Evolutionary conservation across 2,888 invertebrate genomes (phyloP).

Genomic region (Ochropleura leucogaster): DNA sequence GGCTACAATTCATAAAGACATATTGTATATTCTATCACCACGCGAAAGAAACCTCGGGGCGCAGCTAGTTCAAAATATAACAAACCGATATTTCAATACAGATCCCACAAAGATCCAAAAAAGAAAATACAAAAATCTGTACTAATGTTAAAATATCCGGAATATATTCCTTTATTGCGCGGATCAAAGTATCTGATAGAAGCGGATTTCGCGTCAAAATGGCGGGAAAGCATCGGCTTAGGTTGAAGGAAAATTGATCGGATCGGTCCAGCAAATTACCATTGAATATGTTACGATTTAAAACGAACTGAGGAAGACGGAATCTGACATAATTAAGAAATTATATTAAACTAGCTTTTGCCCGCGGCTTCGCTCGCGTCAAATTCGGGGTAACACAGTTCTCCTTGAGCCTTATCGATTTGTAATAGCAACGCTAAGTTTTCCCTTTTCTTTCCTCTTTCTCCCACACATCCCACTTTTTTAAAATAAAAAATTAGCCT

Average conservation of each 20-base stretch:
- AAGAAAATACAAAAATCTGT: conserved; percentile 15
- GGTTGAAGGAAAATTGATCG: conserved; percentile 45
- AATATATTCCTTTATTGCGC: conserved; percentile 41
- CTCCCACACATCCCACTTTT: no score
- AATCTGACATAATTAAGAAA: no score
- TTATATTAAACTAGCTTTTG: no score
- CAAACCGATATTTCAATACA: not conserved
- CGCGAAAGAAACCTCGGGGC: no score
- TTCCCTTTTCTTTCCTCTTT: no score
- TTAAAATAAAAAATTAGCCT: no score
- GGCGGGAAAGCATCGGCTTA: conserved; percentile 1
- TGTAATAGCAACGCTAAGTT: no score
- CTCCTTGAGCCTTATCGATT: no score
- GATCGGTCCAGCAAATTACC: conserved; percentile 34
- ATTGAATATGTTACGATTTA: conserved; percentile 36
- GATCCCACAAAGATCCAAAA: not conserved
- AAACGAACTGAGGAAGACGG: not conserved
- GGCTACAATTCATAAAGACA: no score
- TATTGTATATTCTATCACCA: no score
- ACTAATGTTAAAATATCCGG: conserved; percentile 28
- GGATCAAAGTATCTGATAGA: conserved; percentile 43
- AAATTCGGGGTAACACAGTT: no score
- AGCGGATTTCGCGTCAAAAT: conserved; percentile 13
- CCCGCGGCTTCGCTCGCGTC: no score
- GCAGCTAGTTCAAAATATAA: not conserved